phyloP scores from a whole-genome alignment of 1,140 invertebrate genomes.

The Sycophila sp. region DNA sequence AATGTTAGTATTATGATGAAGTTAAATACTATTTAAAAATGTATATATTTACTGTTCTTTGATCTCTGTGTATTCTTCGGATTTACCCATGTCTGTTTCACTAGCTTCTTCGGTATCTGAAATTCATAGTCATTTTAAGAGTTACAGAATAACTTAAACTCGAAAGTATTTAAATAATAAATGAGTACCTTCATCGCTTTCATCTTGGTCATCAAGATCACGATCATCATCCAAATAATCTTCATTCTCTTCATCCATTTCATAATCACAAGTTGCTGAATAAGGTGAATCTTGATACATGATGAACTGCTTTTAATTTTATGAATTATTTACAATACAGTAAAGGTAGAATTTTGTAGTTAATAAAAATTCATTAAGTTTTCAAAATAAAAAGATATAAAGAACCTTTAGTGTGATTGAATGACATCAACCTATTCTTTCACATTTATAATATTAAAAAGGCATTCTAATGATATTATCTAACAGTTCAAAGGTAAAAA shows the following conservation, averaged over 20 bases:
- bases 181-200: slow-evolving; percentile 66
- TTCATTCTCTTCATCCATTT: slow-evolving; percentile 65
- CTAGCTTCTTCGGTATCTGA: slow-evolving; percentile 90
- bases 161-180: neutral
- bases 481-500: no score
- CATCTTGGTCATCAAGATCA: slow-evolving; percentile 62
- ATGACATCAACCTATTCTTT: no score
- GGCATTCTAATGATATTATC: no score
- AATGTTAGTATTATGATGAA: neutral
- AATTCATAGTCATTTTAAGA: slow-evolving; percentile 45
- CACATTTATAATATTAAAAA: no score
- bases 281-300: slow-evolving; percentile 50
- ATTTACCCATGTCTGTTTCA: slow-evolving; percentile 85
- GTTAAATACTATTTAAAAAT: slow-evolving; percentile 9
- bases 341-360: no score
- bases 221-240: slow-evolving; percentile 62
- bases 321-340: no score
- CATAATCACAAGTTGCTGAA: slow-evolving; percentile 59
- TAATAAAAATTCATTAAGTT: no score
- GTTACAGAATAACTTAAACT: neutral
- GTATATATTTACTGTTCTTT: slow-evolving; percentile 88
- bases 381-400: no score
- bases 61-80: slow-evolving; percentile 84
- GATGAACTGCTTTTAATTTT: no score
- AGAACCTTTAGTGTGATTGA: no score